phyloP scores from a whole-genome alignment of 1,140 invertebrate genomes.

The Phymorhynchus buccinoides region DNA sequence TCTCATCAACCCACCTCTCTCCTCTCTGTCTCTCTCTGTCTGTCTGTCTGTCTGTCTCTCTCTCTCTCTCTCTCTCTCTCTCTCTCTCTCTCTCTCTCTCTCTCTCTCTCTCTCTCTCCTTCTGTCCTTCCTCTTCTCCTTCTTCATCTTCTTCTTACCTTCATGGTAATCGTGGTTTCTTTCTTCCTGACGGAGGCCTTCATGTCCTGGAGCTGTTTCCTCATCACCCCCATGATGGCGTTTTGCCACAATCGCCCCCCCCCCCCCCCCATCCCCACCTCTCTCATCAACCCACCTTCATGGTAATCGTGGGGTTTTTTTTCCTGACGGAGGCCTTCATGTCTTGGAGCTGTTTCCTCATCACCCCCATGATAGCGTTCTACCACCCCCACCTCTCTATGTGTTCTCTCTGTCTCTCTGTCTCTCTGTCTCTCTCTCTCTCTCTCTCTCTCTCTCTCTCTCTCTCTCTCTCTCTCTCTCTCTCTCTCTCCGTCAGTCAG shows the following conservation, averaged over 20 bases:
- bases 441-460: too few relatives aligned
- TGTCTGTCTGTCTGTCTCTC: neutral
- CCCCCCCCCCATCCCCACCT: neutral
- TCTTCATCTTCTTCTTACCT: neutral
- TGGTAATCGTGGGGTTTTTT: slow-evolving; percentile 48
- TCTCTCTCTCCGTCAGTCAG: too few relatives aligned
- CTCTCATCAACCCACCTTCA: slow-evolving; percentile 18
- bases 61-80: neutral
- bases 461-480: too few relatives aligned
- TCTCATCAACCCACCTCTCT: too few relatives aligned
- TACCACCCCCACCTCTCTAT: too few relatives aligned
- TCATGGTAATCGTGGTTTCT: too few relatives aligned
- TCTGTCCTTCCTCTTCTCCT: neutral
- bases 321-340: slow-evolving; percentile 43
- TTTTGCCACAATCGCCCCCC: neutral
- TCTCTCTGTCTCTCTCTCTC: too few relatives aligned
- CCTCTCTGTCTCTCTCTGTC: neutral
- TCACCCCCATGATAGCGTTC: slow-evolving; percentile 57
- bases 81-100: neutral
- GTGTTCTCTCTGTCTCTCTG: too few relatives aligned
- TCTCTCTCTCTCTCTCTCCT: neutral
- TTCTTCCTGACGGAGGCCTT: too few relatives aligned
- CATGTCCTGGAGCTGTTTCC: neutral
- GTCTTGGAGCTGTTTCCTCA: slow-evolving; percentile 55
- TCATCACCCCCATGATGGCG: neutral